A percentile compares a stretch with the other conserved stretches of the same genome.
Evolutionary conservation across 1,140 invertebrate species (phyloP).

Genomic region (Antheraea pernyi): DNA sequence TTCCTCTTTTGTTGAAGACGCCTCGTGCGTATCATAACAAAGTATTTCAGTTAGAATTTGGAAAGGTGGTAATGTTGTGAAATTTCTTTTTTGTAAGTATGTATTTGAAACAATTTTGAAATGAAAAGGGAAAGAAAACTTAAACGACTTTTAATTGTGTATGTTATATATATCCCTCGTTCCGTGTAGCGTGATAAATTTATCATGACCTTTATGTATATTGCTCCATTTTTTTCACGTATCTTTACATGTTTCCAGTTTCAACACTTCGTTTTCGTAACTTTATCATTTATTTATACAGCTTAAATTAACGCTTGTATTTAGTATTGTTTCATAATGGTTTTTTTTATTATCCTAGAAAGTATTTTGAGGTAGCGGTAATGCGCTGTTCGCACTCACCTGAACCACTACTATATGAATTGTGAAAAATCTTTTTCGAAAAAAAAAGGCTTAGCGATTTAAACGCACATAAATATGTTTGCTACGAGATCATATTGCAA

Average conservation of each 20-base stretch:
- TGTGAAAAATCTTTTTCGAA: no score
- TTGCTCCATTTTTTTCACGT: background rate
- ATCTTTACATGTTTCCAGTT: background rate
- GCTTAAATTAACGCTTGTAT: background rate
- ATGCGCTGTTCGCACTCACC: no score
- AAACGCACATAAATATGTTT: no score
- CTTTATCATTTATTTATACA: background rate
- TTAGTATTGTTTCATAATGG: background rate
- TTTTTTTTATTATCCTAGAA: no score
- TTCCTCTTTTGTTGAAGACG: slow-evolving; percentile 18
- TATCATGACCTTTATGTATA: background rate
- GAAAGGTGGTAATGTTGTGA: slow-evolving; percentile 14
- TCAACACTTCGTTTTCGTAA: background rate
- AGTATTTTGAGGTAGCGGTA: no score
- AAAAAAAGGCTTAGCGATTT: no score
- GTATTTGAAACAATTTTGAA: background rate
- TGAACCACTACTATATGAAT: no score
- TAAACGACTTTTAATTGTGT: background rate
- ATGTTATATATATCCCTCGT: background rate
- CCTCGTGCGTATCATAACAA: slow-evolving; percentile 31
- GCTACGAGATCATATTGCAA: no score
- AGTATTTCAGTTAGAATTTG: slow-evolving; percentile 29
- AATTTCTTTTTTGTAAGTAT: slow-evolving; percentile 2
- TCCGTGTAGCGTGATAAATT: background rate
- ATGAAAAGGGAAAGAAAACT: background rate